Base-by-base conservation (phyloP, 1,140 invertebrate species). In the Macrosteles quadrilineatus region DNA sequence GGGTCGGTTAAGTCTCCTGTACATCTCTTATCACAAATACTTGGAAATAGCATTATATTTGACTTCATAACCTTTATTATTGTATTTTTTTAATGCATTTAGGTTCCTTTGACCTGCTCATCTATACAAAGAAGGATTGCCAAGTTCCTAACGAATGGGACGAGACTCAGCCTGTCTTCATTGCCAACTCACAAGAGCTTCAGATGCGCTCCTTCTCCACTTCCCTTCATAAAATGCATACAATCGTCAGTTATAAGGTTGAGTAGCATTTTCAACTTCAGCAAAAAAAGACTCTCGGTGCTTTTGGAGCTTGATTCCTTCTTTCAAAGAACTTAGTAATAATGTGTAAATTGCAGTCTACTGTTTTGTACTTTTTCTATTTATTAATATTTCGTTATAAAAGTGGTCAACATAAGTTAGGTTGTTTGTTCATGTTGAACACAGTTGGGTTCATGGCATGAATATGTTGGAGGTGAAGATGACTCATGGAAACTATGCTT, bases 191-290 rank as follows among this genome's bases (percentile, higher is more conserved):
- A 4, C 94, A 98, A 80, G 91, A 95, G 81, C 94, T 99, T 30
- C 88, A 94, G 77, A 83, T 99, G 27, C 88, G 95, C 77, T 91
- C 94, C 36, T 98, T 99, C 79, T 93, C 94, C 2, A 99, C 97
- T 0, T 92, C 92, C 67, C 84, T 99, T 57, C 97, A 99, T 78
- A 91, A 90, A 79, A 91, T 94, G 84, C 87, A 94, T 72, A 94
- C 92, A 12, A 84, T 91, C 77, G 93, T 95, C 72, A 93, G 89
- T 77, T 95, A 93, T 81, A 94, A 90, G 79, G 87, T 68, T 23
- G 77, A 80, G 21, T 75, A 65, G 32, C 4, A 36, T n/a, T n/a
- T 36, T 36, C 32, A 36, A 36, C 32, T 36, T 6, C 32, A 36
- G 4, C 4, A 36, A 36, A 36, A 36, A 36, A 36, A n/a, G n/a